phyloP scores from a whole-genome alignment of 2,113 vertebrate genomes.

The Micronycteris hirsuta region DNA sequence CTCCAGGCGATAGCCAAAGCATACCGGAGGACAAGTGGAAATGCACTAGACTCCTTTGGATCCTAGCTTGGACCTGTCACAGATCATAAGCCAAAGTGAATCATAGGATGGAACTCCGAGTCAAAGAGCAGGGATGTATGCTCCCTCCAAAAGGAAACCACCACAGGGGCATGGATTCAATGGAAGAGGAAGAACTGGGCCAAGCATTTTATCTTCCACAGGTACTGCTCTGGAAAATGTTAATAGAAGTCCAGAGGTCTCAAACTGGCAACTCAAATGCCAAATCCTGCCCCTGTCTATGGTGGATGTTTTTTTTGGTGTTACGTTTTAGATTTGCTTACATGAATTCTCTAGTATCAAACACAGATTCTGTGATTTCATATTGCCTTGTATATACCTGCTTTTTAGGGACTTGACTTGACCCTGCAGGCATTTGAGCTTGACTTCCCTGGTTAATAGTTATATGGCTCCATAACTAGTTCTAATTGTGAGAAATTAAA shows the following conservation, averaged over 20 bases:
- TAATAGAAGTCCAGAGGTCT: not conserved
- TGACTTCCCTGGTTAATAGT: not conserved
- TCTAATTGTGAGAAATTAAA: not conserved
- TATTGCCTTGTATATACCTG: not conserved
- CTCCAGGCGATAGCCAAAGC: not conserved
- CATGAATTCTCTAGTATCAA: not conserved
- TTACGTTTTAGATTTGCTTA: not conserved
- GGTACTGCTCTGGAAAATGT: not conserved
- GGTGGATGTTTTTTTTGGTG: not conserved
- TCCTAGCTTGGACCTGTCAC: not conserved
- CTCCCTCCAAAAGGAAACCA: not conserved
- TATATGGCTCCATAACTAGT: not conserved
- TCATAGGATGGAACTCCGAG: not conserved
- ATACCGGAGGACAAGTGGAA: not conserved
- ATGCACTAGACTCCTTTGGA: not conserved
- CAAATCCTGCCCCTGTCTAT: not conserved
- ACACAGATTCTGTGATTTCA: not conserved
- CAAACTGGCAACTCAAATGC: not conserved
- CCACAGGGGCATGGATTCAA: not conserved
- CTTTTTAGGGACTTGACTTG: not conserved
- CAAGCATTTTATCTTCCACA: not conserved
- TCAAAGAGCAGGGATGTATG: not conserved
- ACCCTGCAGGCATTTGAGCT: not conserved
- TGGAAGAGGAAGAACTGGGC: not conserved
- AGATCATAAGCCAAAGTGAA: not conserved